Conservation (phyloP, 2,797 vertebrate species). For the Pseudochirops cupreus region DNA sequence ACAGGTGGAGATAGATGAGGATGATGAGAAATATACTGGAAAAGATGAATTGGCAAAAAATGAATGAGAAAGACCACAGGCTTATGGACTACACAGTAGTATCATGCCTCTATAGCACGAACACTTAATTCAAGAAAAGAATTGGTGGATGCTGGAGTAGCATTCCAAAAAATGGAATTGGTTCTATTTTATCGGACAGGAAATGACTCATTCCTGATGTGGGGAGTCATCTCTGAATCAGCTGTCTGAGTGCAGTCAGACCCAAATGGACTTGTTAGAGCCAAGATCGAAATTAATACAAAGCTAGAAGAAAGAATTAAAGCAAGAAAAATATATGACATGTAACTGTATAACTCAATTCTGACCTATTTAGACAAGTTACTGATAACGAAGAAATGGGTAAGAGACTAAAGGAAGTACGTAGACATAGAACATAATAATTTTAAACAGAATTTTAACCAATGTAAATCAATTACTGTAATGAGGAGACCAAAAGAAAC, state of each 20-base stretch:
- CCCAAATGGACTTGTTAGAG: neutral
- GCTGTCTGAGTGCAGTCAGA: neutral
- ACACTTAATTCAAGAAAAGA: neutral
- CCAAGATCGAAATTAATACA: neutral
- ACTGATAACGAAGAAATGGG: neutral
- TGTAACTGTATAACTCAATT: neutral
- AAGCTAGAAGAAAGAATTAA: neutral
- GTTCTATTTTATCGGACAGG: neutral
- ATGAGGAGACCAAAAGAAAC: neutral
- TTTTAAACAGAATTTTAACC: neutral
- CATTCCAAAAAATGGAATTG: neutral
- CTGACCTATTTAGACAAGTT: neutral
- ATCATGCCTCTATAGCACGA: neutral
- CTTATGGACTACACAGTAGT: neutral
- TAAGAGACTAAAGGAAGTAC: neutral
- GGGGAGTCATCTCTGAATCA: neutral
- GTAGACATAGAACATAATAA: neutral
- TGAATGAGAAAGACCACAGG: neutral
- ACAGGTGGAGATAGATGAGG: neutral
- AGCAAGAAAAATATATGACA: neutral
- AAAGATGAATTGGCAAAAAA: neutral
- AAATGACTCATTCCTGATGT: neutral
- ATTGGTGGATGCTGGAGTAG: neutral
- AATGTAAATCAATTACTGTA: neutral
- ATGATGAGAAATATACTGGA: neutral